A percentile compares a stretch with the other conserved stretches of the same genome.
Evolutionary conservation across 2,797 vertebrate genomes (phyloP).

Genomic region (Tragopan temminckii): DNA sequence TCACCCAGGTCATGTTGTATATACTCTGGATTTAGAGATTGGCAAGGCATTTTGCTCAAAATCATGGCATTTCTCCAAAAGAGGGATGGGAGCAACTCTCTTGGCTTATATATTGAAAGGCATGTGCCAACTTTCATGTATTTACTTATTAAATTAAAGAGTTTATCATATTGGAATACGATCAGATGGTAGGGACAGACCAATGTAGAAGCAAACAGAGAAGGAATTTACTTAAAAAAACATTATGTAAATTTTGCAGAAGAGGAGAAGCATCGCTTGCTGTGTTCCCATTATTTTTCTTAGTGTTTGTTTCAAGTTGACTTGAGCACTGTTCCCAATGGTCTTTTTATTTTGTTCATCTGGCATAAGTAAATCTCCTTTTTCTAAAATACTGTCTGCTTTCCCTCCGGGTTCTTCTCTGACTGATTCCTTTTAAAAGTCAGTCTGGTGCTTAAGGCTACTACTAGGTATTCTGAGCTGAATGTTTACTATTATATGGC

Average conservation of each 20-base stretch:
- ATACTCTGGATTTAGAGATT: not conserved
- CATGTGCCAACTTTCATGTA: not conserved
- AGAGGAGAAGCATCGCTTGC: not conserved
- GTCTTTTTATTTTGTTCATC: not conserved
- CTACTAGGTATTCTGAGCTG: conserved; percentile 3
- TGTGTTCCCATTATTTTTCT: not conserved
- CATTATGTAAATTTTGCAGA: not conserved
- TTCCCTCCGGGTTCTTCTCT: conserved; percentile 23
- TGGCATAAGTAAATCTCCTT: not conserved
- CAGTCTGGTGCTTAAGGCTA: conserved; percentile 21
- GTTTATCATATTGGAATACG: not conserved
- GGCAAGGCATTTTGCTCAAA: not conserved
- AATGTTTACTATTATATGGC: not conserved
- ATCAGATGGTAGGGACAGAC: not conserved
- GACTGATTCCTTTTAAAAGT: conserved; percentile 46
- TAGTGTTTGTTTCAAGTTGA: not conserved
- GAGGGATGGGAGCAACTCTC: not conserved
- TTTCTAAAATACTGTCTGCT: conserved; percentile 13
- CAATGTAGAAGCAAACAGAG: not conserved
- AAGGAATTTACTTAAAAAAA: not conserved
- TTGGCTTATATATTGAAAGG: not conserved
- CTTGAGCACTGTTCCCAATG: not conserved
- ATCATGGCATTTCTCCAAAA: not conserved
- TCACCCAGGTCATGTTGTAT: accelerated
- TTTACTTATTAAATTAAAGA: not conserved